Percentiles rank a stretch among this genome's conserved stretches.
phyloP scores from a whole-genome alignment of 2,113 vertebrate genomes.

The Otocyon megalotis region DNA sequence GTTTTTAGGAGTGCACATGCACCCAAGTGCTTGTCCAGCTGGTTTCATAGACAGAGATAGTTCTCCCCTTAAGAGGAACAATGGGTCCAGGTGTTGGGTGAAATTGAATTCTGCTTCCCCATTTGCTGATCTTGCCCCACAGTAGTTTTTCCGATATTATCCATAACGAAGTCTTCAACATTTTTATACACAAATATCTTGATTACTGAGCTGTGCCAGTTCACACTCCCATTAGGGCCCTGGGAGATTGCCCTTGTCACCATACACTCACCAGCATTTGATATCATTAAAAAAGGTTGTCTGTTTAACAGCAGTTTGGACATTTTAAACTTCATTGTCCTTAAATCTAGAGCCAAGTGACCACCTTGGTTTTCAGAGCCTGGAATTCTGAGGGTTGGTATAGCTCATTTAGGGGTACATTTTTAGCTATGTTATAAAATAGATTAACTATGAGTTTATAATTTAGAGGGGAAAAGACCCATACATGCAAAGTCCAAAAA shows the following conservation, averaged over 20 bases:
- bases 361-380: background rate
- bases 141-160: background rate
- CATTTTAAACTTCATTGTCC: background rate
- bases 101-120: background rate
- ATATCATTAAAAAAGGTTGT: background rate
- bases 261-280: background rate
- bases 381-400: background rate
- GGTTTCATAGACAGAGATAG: background rate
- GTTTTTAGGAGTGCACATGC: background rate
- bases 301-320: background rate
- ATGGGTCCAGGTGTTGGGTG: background rate
- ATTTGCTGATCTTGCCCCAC: background rate
- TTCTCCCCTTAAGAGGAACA: background rate
- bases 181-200: background rate
- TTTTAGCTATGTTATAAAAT: background rate
- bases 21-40: background rate
- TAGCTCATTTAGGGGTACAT: background rate
- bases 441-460: background rate
- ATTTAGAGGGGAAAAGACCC: background rate
- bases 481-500: background rate
- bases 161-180: background rate
- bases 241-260: background rate
- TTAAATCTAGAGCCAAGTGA: background rate
- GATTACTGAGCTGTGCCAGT: background rate
- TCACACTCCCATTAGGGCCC: background rate